phyloP scores from a whole-genome alignment of 2,113 vertebrate species.

The Odontesthes bonariensis region DNA sequence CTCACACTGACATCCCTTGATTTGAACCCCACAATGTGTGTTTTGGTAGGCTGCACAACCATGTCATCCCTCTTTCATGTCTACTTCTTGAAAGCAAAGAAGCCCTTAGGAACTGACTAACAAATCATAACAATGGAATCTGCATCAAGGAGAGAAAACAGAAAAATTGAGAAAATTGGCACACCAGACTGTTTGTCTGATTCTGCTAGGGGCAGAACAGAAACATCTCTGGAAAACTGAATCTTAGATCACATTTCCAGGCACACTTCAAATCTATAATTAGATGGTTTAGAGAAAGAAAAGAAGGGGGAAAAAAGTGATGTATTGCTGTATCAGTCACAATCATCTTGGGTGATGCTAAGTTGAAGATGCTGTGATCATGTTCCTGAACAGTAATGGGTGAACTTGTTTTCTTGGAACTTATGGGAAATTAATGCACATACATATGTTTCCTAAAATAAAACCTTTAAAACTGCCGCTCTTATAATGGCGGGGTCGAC shows the following conservation, averaged over 20 bases:
- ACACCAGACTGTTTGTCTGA: constrained; percentile 4
- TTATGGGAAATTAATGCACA: too few species aligned
- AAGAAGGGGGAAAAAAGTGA: too few species aligned
- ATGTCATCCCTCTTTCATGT: constrained; percentile 59
- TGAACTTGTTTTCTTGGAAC: too few species aligned
- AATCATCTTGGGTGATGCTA: too few species aligned
- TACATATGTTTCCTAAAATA: too few species aligned
- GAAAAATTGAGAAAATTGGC: constrained; percentile 23
- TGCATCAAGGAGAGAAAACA: constrained; percentile 31
- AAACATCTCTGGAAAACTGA: constrained; percentile 8
- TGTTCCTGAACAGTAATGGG: too few species aligned
- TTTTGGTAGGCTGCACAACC: constrained; percentile 57
- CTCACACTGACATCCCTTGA: constrained; percentile 51
- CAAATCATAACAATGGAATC: constrained; percentile 41
- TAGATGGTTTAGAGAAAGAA: too few species aligned
- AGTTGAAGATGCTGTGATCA: too few species aligned
- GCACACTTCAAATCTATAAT: neutral
- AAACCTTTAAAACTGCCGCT: too few species aligned
- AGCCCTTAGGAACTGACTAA: constrained; percentile 51
- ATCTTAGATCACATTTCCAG: constrained; percentile 2
- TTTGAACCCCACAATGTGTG: constrained; percentile 49
- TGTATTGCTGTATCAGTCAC: too few species aligned
- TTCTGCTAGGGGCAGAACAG: constrained; percentile 25
- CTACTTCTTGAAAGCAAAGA: constrained; percentile 55
- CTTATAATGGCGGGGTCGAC: too few species aligned